phyloP scores from a whole-genome alignment of 2,797 vertebrate species.

The Arnoldichthys spilopterus region DNA sequence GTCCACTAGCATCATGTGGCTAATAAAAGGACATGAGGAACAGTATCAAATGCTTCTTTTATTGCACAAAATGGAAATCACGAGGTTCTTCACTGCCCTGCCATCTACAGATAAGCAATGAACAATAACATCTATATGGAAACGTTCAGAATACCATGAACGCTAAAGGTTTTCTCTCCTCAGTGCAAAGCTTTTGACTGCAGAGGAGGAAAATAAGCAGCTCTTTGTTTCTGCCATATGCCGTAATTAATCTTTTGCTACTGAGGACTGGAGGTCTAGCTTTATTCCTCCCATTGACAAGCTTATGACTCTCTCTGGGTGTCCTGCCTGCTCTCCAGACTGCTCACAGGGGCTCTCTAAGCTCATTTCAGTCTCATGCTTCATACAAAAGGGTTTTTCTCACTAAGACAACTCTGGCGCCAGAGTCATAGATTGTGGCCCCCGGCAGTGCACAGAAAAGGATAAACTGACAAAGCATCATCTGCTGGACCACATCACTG shows the following conservation, averaged over 20 bases:
- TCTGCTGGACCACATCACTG: conserved; percentile 13
- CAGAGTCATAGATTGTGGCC: conserved; percentile 26
- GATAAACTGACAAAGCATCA: conserved; percentile 30
- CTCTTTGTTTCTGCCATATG: conserved; percentile 9
- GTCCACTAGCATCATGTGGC: conserved; percentile 46
- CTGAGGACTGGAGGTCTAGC: conserved; percentile 23
- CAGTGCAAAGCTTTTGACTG: conserved; percentile 12
- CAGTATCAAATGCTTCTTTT: conserved; percentile 56
- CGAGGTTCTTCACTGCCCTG: conserved; percentile 45
- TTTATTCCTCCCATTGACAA: conserved; percentile 26
- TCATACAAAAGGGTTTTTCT: conserved; percentile 31
- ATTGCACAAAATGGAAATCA: conserved; percentile 56
- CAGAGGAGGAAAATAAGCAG: conserved; percentile 18
- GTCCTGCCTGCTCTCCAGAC: conserved; percentile 27
- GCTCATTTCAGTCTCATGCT: conserved; percentile 40
- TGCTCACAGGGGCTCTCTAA: conserved; percentile 37
- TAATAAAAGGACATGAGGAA: conserved; percentile 44
- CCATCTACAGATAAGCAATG: conserved; percentile 47
- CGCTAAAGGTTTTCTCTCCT: not conserved
- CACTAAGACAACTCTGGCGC: conserved; percentile 34
- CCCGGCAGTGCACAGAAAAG: conserved; percentile 12
- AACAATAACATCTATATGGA: conserved; percentile 19
- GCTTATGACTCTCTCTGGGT: conserved; percentile 23
- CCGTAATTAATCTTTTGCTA: conserved; percentile 38
- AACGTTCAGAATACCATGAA: conserved; percentile 6